A percentile compares a stretch with the other conserved stretches of the same genome.
Conservation (phyloP, 2,797 vertebrate species). For the Pteronotus mesoamericanus region DNA sequence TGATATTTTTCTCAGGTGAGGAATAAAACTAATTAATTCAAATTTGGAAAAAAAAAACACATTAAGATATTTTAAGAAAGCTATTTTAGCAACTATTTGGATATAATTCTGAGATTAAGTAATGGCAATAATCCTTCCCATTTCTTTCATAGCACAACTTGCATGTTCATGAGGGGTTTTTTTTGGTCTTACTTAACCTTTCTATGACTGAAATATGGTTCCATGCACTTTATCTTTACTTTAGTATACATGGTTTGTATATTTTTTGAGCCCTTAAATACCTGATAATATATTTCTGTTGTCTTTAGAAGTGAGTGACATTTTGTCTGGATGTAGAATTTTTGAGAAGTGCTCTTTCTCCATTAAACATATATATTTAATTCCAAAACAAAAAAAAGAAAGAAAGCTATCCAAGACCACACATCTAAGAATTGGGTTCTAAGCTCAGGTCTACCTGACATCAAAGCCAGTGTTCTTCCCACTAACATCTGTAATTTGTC, state of each 20-base stretch:
- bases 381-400: too few species aligned
- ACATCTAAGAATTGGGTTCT: not conserved
- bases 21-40: not conserved
- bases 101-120: not conserved
- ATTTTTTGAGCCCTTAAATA: not conserved
- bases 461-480: not conserved
- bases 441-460: not conserved
- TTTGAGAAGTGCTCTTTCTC: not conserved
- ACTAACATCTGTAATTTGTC: not conserved
- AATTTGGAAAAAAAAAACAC: not conserved
- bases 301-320: not conserved
- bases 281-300: not conserved
- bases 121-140: not conserved
- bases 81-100: not conserved
- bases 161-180: not conserved
- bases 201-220: not conserved
- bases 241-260: not conserved
- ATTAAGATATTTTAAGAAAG: not conserved
- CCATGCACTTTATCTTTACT: not conserved
- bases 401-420: not conserved
- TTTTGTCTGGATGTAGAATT: conserved; percentile 1
- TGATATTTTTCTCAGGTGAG: not conserved
- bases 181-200: not conserved
- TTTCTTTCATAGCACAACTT: not conserved
- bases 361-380: not conserved